A percentile compares a stretch with the other conserved stretches of the same genome.
phyloP scores from a whole-genome alignment of 2,888 invertebrate genomes.

The Andrena chrysosceles region DNA sequence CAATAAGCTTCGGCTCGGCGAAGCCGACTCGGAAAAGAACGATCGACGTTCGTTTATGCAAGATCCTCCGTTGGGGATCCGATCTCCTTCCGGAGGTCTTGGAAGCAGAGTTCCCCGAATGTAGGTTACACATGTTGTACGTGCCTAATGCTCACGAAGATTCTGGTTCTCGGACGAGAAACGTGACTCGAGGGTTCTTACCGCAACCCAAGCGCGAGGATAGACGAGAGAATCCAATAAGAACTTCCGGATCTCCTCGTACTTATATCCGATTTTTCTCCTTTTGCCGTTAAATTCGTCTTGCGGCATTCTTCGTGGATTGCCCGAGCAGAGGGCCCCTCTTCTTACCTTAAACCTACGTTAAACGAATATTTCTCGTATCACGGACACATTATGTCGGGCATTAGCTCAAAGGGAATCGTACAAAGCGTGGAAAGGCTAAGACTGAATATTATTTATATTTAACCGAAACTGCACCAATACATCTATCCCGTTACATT shows the following conservation, averaged over 20 bases:
- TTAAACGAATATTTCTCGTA: neutral
- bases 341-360: neutral
- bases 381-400: neutral
- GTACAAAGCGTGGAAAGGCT: too few relatives aligned
- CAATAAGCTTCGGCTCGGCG: slow-evolving; percentile 8
- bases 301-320: slow-evolving; percentile 5
- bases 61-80: slow-evolving; percentile 28
- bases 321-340: neutral
- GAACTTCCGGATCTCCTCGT: slow-evolving; percentile 40
- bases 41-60: slow-evolving; percentile 36
- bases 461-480: too few relatives aligned
- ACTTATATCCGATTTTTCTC: slow-evolving; percentile 32
- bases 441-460: too few relatives aligned
- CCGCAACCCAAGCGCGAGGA: slow-evolving; percentile 50
- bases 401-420: neutral
- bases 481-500: too few relatives aligned
- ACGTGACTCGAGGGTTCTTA: slow-evolving; percentile 71
- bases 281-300: slow-evolving; percentile 30
- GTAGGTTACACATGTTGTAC: slow-evolving; percentile 68
- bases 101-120: slow-evolving; percentile 40
- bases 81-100: slow-evolving; percentile 18
- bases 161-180: slow-evolving; percentile 64
- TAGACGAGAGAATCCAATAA: slow-evolving; percentile 59
- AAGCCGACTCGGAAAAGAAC: slow-evolving; percentile 2
- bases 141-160: slow-evolving; percentile 69